Conservation (phyloP, 2,113 vertebrate genomes). For the Ptychochromis oligacanthus region DNA sequence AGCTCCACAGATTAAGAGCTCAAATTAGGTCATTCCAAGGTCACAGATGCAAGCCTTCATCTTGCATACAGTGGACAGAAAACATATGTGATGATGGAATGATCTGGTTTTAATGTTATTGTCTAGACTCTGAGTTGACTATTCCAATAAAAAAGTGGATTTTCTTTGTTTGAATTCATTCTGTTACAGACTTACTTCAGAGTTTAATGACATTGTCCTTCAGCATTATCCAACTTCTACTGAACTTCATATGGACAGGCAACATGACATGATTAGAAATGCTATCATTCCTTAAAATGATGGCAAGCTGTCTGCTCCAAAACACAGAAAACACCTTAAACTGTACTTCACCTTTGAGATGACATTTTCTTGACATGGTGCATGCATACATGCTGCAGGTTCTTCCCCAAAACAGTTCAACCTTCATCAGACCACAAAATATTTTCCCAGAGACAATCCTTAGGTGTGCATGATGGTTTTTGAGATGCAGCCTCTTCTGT, state of each 20-base stretch:
- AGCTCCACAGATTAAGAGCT: neutral
- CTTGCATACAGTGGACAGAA: neutral
- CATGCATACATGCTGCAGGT: neutral
- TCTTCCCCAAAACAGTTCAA: neutral
- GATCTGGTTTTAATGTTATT: neutral
- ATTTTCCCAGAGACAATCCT: neutral
- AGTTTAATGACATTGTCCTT: neutral
- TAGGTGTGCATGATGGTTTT: rapidly evolving
- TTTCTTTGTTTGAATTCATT: neutral
- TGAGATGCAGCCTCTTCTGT: neutral
- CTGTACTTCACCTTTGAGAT: too few relatives aligned
- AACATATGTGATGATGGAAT: neutral
- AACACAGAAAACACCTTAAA: neutral
- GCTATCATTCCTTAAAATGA: neutral
- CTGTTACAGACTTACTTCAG: neutral
- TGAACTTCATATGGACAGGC: neutral
- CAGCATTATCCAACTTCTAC: neutral
- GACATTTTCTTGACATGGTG: too few relatives aligned
- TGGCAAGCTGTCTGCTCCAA: neutral
- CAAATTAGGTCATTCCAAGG: neutral
- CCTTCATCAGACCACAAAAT: neutral
- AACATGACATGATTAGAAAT: neutral
- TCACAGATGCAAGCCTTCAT: neutral
- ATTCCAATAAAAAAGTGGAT: neutral
- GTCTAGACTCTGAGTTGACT: neutral